A percentile compares a stretch with the other conserved stretches of the same genome.
phyloP scores from a whole-genome alignment of 2,888 invertebrate species.

The Hydroisotoma schaefferi region DNA sequence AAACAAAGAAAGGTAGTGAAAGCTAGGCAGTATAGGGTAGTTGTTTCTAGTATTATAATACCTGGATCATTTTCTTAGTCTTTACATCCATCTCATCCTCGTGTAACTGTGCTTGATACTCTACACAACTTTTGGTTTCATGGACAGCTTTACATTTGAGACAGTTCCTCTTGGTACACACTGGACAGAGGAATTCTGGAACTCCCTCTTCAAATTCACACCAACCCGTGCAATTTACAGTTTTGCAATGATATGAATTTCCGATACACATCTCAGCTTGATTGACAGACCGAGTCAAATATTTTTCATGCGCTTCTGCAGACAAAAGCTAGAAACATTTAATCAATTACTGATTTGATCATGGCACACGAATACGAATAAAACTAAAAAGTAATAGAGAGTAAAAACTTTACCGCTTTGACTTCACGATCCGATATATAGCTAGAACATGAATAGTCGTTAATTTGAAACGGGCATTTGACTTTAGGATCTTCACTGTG shows the following conservation, averaged over 20 bases:
- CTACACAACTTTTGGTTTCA: slow-evolving; percentile 2
- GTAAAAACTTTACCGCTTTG: slow-evolving; percentile 59
- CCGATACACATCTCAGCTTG: slow-evolving; percentile 73
- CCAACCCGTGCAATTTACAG: slow-evolving; percentile 84
- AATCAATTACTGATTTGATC: too few relatives aligned
- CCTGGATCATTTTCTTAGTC: not conserved
- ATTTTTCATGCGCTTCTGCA: slow-evolving; percentile 70
- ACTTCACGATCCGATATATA: slow-evolving; percentile 81
- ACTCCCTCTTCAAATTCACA: slow-evolving; percentile 84
- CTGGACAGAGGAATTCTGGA: slow-evolving; percentile 76
- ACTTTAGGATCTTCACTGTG: slow-evolving; percentile 74
- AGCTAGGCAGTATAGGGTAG: too few relatives aligned
- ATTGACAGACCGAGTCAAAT: slow-evolving; percentile 72
- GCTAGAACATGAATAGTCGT: slow-evolving; percentile 69
- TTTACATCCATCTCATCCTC: not conserved
- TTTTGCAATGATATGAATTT: slow-evolving; percentile 83
- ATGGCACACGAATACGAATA: too few relatives aligned
- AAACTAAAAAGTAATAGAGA: too few relatives aligned
- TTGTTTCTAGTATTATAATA: too few relatives aligned
- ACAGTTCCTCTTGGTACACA: slow-evolving; percentile 75
- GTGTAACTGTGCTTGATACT: not conserved
- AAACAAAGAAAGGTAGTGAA: too few relatives aligned
- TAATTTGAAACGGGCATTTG: slow-evolving; percentile 75
- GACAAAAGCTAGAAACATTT: slow-evolving; percentile 60
- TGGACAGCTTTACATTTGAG: slow-evolving; percentile 34